These are phyloP conservation scores for Melangyna quadrimaculata DNA, from an alignment of 2,888 invertebrate species.

Conservation along the genomic window DNA sequence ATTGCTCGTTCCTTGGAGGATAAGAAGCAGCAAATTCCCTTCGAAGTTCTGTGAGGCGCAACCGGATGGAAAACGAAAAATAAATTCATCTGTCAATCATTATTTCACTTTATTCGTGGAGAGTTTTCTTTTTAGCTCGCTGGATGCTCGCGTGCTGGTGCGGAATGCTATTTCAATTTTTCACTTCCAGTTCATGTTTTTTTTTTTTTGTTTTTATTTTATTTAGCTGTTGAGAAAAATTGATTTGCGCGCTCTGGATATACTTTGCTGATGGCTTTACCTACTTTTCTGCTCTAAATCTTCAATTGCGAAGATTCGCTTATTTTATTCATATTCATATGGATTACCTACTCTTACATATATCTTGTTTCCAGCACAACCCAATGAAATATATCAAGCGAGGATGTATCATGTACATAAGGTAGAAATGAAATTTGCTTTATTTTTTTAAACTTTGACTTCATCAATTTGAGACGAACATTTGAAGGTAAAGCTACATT, in stretches of 20 bases:
- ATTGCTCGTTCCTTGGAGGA: conserved; percentile 50
- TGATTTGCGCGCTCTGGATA: conserved; percentile 28
- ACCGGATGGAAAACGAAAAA: conserved; percentile 70
- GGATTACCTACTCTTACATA: background rate
- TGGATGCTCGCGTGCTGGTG: conserved; percentile 17
- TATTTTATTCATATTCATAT: conserved; percentile 44
- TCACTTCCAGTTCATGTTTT: conserved; percentile 35
- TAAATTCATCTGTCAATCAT: conserved; percentile 71
- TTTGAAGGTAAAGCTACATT: background rate
- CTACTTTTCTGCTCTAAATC: background rate
- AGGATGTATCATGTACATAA: background rate
- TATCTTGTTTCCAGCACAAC: background rate
- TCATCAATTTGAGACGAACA: background rate
- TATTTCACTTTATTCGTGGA: conserved; percentile 56
- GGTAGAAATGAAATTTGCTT: background rate
- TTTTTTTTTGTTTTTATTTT: too few relatives aligned
- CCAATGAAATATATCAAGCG: background rate
- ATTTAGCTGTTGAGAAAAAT: conserved; percentile 26
- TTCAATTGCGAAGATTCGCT: conserved; percentile 30
- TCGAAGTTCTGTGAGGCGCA: conserved; percentile 57
- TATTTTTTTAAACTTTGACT: background rate
- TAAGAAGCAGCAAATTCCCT: conserved; percentile 48
- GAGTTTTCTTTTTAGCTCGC: conserved; percentile 10
- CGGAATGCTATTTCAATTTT: conserved; percentile 59
- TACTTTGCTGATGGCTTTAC: background rate